Base-by-base conservation (phyloP, 2,113 vertebrate genomes). In the Telmatochromis sp. region DNA sequence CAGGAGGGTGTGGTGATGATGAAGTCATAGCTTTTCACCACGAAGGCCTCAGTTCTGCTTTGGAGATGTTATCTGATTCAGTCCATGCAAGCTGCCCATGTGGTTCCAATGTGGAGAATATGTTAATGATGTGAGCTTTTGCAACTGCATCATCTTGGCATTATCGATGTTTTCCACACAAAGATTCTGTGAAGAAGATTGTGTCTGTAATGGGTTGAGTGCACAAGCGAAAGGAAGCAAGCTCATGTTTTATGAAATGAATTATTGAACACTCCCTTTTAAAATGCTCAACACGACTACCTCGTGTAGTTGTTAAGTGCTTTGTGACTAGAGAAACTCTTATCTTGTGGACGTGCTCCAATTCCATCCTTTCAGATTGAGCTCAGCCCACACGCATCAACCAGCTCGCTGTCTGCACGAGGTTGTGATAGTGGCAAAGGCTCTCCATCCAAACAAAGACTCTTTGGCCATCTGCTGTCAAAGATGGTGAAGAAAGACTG, bases 1-100 rank as follows among this genome's bases (percentile, higher is more conserved):
- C 47, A 8, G 35, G 68, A 53, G 88, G 78, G 89, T 85, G 91
- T 54, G 82, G 63, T 81, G 14, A 31, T 15, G 7, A 85, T 91
- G 84, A 93, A 85, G 82, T 91, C 89, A 91, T 85, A 23, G 53
- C 60, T 81, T 80, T 78, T 78, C 15, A 78, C 42, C 9, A 50
- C 4, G 6, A 13, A 78, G 71, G 45, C 71, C 23, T 53, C 82
- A 73, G 60, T 51, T 23, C 7, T 28, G n/a, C 28, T 11, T 82
- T 23, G 45, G 60, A 23, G 45, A 53, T 53, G 12, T 50, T 47
- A 54, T 78, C 42, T 78, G 9, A 50, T 50, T 19, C 71, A n/a
- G 4, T 75, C 42, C 42, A 1, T 19, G 15, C 71, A 7, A 50
- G 71, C 42, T 47, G 35, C 13, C 35, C 37, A 42, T 42, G 65